Conservation (phyloP, 2,797 vertebrate genomes). For the Bryconaethiops microstoma region DNA sequence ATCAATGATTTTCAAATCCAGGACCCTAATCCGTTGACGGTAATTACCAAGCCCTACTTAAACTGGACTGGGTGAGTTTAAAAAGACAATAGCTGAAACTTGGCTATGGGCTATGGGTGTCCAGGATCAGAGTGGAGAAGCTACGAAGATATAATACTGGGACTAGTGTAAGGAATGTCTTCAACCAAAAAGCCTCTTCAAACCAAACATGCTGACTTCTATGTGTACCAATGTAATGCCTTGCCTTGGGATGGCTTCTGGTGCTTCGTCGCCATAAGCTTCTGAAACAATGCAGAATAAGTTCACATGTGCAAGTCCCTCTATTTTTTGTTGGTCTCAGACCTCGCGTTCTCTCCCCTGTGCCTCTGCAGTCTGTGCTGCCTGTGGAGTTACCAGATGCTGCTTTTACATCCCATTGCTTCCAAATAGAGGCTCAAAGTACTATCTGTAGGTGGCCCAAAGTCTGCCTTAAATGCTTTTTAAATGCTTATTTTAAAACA, state of each 20-base stretch:
- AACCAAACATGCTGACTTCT: neutral
- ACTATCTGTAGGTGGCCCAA: slow-evolving; percentile 36
- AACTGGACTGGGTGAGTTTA: too few species aligned
- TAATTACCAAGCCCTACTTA: too few species aligned
- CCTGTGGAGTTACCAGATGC: slow-evolving; percentile 58
- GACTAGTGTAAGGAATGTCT: neutral
- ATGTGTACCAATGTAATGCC: neutral
- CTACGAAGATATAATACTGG: too few species aligned
- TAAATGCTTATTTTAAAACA: slow-evolving; percentile 42
- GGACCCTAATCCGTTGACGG: too few species aligned
- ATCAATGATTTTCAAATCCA: too few species aligned
- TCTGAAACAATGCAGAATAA: neutral
- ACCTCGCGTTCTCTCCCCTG: slow-evolving; percentile 16
- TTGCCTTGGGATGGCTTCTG: neutral
- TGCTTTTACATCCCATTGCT: slow-evolving; percentile 43
- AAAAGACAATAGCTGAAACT: too few species aligned
- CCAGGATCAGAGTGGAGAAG: too few species aligned
- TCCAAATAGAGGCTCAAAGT: slow-evolving; percentile 38
- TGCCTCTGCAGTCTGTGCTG: slow-evolving; percentile 24
- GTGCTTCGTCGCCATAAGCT: neutral
- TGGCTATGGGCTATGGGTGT: too few species aligned
- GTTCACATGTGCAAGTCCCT: slow-evolving; percentile 23
- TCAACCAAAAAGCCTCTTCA: neutral
- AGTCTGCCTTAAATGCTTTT: slow-evolving; percentile 8
- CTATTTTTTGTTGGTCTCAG: slow-evolving; percentile 33